Percentiles rank a stretch among this genome's conserved stretches.
Evolutionary conservation across 2,888 invertebrate species (phyloP).

Genomic region (Leptarthrus brevirostris): DNA sequence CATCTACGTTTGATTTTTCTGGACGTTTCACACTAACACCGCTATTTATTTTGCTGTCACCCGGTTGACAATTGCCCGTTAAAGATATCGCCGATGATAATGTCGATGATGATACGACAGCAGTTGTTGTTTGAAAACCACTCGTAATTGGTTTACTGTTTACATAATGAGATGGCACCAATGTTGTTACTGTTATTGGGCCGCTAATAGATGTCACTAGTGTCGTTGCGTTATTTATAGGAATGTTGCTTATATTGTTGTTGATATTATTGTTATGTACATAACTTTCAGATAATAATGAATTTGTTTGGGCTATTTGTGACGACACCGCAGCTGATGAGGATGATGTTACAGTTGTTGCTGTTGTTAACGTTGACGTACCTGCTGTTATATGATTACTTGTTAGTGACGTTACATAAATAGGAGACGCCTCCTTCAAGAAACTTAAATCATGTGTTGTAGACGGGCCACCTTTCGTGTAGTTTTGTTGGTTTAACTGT

Average conservation of each 20-base stretch:
- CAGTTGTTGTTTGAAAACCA: conserved; percentile 54
- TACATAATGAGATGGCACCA: neutral
- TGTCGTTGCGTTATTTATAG: conserved; percentile 47
- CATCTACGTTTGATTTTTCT: conserved; percentile 23
- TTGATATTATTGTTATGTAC: neutral
- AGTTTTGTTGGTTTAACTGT: conserved; percentile 64
- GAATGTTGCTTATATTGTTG: conserved; percentile 55
- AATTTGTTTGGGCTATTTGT: conserved; percentile 51
- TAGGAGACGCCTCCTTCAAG: conserved; percentile 83
- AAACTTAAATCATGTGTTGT: conserved; percentile 76
- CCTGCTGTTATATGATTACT: conserved; percentile 69
- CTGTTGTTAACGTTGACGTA: conserved; percentile 69
- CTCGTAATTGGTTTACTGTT: conserved; percentile 53
- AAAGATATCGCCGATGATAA: conserved; percentile 52
- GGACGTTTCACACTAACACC: conserved; percentile 30
- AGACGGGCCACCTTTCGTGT: conserved; percentile 67
- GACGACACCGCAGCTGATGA: conserved; percentile 58
- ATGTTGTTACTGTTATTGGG: conserved; percentile 58
- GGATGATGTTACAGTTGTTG: conserved; percentile 63
- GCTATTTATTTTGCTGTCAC: conserved; percentile 3
- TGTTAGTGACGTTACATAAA: conserved; percentile 83
- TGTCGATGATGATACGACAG: conserved; percentile 55
- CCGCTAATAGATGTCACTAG: conserved; percentile 54
- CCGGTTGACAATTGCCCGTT: neutral
- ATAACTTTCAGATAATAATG: conserved; percentile 26